Base-by-base conservation (phyloP, 2,113 vertebrate species). In the Mastomys coucha region DNA sequence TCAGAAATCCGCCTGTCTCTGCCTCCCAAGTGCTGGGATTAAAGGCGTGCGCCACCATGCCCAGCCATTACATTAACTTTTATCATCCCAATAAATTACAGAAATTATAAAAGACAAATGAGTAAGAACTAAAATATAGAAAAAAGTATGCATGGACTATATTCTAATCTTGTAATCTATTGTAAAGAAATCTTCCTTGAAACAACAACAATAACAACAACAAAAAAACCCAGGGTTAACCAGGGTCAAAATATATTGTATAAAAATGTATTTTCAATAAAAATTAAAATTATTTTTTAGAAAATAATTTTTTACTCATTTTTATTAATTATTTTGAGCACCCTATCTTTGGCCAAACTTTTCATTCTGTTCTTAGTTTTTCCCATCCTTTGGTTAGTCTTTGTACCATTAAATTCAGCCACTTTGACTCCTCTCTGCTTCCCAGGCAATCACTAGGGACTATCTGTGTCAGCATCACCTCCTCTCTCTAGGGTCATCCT, bases 381-480 rank as follows among this genome's bases (percentile, higher is more conserved):
- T 88, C 75, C 60, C 76, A 70, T 28, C 20, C 67, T 36, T 82
- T 89, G 28, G 67, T 91, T 72, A 88, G 72, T 95, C n/a, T 78
- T 93, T 33, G n/a, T 49, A 85, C 70, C 63, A 53, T 73, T 78
- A 70, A 94, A 67, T 95, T 91, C 78, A 94, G 80, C 56, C 45
- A 70, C 36, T 70, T 17, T 89, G 89, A 84, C 67, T 51, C 69
- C n/a, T 78, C 92, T 78, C 58, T 0, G 28, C 53, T 91, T 91
- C 82, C 87, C 58, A 93, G 93, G 78, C 93, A 94, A 86, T 92
- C 70, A 87, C 81, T 94, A 69, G 77, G 56, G 82, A 70, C 42
- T 81, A 39, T 81, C 58, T 45, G 3, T 26, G 53, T 70, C 42
- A 80, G 77, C 2, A 3, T 65, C 89, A 91, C 73, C 58, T 51